These are phyloP conservation scores for Ammospiza nelsoni DNA, from an alignment of 2,113 vertebrate genomes.

Conservation along the genomic window DNA sequence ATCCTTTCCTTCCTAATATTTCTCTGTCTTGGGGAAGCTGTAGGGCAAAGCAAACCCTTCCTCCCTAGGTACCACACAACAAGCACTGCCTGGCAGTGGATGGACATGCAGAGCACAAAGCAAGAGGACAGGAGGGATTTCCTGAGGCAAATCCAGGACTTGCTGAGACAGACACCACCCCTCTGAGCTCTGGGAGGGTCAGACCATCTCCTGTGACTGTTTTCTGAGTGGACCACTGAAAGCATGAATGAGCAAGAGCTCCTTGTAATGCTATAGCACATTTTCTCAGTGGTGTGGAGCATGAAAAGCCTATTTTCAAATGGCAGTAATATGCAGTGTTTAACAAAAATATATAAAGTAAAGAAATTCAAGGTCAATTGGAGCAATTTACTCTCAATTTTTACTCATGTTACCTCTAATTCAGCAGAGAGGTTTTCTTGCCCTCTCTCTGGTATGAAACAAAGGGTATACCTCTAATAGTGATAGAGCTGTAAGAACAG, in stretches of 20 bases:
- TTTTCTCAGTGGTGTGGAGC: not conserved
- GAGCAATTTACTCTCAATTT: not conserved
- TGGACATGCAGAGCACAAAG: not conserved
- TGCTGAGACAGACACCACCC: not conserved
- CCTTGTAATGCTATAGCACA: not conserved
- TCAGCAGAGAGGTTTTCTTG: not conserved
- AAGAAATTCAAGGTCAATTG: not conserved
- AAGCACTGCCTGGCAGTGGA: not conserved
- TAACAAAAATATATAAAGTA: not conserved
- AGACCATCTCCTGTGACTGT: not conserved
- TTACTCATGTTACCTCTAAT: not conserved
- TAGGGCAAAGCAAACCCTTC: not conserved
- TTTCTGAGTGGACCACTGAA: not conserved
- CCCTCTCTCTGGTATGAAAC: not conserved
- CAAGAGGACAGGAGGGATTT: not conserved
- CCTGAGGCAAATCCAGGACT: not conserved
- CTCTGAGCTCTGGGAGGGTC: not conserved
- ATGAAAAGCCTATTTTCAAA: not conserved
- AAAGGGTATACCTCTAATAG: not conserved
- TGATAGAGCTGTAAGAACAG: not conserved
- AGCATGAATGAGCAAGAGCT: not conserved
- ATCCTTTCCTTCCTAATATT: not conserved
- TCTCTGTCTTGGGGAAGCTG: not conserved
- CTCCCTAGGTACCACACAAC: not conserved
- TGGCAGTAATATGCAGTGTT: not conserved